Conservation (phyloP, 1,140 invertebrate genomes). For the Proales similis region DNA sequence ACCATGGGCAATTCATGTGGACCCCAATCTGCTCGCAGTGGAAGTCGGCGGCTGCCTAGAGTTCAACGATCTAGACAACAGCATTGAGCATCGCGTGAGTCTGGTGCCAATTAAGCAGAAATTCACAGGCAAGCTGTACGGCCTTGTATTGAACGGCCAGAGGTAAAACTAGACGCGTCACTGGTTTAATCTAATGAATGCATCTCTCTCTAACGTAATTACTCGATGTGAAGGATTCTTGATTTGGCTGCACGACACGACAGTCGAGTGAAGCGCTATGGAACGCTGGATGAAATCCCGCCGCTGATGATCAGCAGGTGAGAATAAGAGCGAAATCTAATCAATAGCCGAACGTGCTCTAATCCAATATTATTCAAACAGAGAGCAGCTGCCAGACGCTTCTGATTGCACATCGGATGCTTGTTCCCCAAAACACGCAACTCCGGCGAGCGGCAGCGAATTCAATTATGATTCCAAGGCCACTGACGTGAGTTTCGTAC, state of each 20-base stretch:
- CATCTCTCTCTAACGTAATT: neutral
- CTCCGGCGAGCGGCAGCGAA: too few relatives aligned
- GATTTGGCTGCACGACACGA: conserved; percentile 6
- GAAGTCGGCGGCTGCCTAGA: neutral
- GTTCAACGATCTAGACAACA: neutral
- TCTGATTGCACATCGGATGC: too few relatives aligned
- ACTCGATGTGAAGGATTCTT: neutral
- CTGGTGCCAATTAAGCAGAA: conserved; percentile 6
- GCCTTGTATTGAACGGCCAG: conserved; percentile 18
- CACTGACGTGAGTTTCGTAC: too few relatives aligned
- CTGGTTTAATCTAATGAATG: neutral
- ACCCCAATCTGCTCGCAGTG: conserved; percentile 9
- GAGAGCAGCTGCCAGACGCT: too few relatives aligned
- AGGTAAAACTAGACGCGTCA: neutral
- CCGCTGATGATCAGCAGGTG: too few relatives aligned
- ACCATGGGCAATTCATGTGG: neutral
- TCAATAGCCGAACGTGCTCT: too few relatives aligned
- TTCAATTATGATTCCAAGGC: too few relatives aligned
- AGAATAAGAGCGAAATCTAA: too few relatives aligned
- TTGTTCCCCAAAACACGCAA: too few relatives aligned
- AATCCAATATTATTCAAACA: too few relatives aligned
- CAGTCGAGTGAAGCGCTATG: conserved; percentile 8
- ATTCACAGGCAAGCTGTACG: conserved; percentile 19
- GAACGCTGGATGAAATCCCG: neutral
- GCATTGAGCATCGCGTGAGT: too few relatives aligned